Evolutionary conservation across 2,797 vertebrate species (phyloP), one percentile per base, ranked within the genome.

Genomic region (Girardinus metallicus): DNA sequence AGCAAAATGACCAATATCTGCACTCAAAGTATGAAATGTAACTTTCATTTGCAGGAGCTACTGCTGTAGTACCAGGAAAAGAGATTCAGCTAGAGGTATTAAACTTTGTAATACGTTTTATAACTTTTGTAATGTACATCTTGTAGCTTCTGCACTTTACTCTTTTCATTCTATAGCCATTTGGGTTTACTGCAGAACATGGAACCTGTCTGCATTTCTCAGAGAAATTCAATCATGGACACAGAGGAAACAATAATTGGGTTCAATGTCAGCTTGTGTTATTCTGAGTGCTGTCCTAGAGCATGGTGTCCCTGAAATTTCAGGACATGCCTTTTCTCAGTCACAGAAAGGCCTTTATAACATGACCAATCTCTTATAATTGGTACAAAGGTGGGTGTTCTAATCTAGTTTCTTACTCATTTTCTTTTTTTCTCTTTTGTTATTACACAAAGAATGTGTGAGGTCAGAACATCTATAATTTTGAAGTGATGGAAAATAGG

Each of bases 261-360:
- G 89, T 94, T 94, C 93, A 75, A 89, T 88, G 79, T 91, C 89
- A 85, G 87, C 92, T 87, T 88, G 84, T 89, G 90, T 83, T 80
- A 83, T 89, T 92, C 62, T 82, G 83, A 90, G 86, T 83, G 75
- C 82, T 90, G 91, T 89, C 88, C 87, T 92, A 94, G 85, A 90
- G 78, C 70, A 82, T 41, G 60, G 47, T 86, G 89, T 83, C 91
- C 89, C 93, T 93, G 81, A 80, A 86, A 85, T 88, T 57, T 82
- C 46, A 88, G 84, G 74, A 81, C 71, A 82, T 62, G 86, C 73
- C 83, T 82, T 74, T 78, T 76, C 74, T 82, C 66, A 89, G 86
- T 85, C 85, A 76, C 80, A 87, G 73, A 90, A 88, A 90, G 90
- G 81, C 85, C 81, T 91, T 88, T 81, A 73, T 91, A 88, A 94